Base-by-base conservation (phyloP, 2,113 vertebrate genomes). In the Pangasianodon gigas region DNA sequence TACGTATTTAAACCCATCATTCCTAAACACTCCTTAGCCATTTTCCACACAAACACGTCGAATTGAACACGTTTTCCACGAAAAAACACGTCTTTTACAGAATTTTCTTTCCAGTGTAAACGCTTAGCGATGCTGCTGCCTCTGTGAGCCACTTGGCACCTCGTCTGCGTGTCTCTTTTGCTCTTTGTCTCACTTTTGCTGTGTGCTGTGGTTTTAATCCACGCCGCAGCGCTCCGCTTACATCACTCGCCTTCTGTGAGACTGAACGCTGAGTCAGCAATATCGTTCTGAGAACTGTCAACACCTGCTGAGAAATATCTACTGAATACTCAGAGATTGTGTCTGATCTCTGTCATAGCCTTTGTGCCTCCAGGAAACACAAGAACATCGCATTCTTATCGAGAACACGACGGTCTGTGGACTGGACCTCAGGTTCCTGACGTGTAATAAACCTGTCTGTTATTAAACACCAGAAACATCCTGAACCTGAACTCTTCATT, bases 131-230 rank as follows among this genome's bases (percentile, higher is more conserved):
- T 91, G 92, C 86, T 60, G 79, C 80, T 85, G 88, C 65, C 89
- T 90, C 88, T 89, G 81, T 94, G 93, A 94, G 93, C 94, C 89
- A 94, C 90, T 94, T 94, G 91, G 54, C 21, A n/a, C 24, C 60
- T 7, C 86, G 92, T 94, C 93, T 93, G 91, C 87, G 90, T 90
- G 37, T 74, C 74, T 83, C 6, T 44, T 21, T 84, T 16, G 37
- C 52, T 69, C 37, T 88, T 89, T 90, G 41, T 77, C 75, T 62
- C 5, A 29, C 41, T 77, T 48, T 44, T 85, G 13, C 48, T 54
- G 26, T 80, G 46, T 51, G 24, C 46, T 80, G 77, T 52, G 88
- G 51, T 87, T 54, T 88, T 24, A 41, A 9, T 75, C 18, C 29
- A 16, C n/a, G 16, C 11, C 9, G 6, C 62, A 29, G 26, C 91